phyloP scores from a whole-genome alignment of 2,888 invertebrate species.

The Ischnus inquisitorius region DNA sequence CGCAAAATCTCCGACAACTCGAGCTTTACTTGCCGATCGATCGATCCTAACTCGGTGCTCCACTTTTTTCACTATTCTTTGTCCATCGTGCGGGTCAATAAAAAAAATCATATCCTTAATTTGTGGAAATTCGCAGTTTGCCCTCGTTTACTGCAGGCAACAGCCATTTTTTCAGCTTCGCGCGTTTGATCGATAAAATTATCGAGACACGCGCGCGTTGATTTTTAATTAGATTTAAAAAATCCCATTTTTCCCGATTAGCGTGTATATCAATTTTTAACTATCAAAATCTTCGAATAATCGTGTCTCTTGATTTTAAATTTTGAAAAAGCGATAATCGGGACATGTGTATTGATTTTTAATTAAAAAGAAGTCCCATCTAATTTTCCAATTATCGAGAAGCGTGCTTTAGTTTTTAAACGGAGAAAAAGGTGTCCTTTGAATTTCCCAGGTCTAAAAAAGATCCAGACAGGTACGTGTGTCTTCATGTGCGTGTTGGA shows the following conservation, averaged over 20 bases:
- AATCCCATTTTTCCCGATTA: no score
- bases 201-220: not conserved
- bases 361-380: no score
- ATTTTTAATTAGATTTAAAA: not conserved
- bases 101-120: no score
- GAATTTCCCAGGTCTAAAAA: not conserved
- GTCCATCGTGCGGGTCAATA: no score
- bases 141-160: not conserved
- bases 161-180: constrained; percentile 2
- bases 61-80: no score
- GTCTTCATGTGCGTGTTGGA: constrained; percentile 11
- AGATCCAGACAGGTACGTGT: not conserved
- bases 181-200: constrained; percentile 1
- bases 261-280: no score
- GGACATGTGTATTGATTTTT: no score
- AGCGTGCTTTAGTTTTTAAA: not conserved
- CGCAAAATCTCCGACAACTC: not conserved
- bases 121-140: not conserved
- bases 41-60: not conserved
- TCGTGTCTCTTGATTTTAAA: no score
- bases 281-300: no score
- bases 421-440: not conserved
- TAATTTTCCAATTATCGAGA: no score
- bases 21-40: constrained; percentile 23
- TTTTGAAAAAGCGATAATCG: no score